Percentiles rank a stretch among this genome's conserved stretches.
Conservation (phyloP, 2,888 invertebrate genomes). For the Hermaeophaga mercurialis region DNA sequence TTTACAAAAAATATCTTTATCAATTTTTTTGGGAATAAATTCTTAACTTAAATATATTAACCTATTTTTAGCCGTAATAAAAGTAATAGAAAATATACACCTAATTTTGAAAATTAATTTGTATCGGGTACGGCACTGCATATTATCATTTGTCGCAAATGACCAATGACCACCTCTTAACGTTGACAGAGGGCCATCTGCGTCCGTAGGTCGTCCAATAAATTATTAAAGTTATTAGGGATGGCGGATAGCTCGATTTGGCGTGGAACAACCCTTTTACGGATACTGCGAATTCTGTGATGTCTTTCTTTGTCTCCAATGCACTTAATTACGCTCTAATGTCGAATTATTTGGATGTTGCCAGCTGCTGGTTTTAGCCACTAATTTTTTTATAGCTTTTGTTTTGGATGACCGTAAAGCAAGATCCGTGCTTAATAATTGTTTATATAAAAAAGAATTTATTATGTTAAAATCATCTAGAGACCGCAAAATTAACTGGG, state of each 20-base stretch:
- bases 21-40: too few relatives aligned
- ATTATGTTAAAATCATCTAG: too few relatives aligned
- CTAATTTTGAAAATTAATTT: too few relatives aligned
- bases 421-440: too few relatives aligned
- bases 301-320: slow-evolving; percentile 4
- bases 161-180: slow-evolving; percentile 50
- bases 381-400: not conserved
- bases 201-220: slow-evolving; percentile 45
- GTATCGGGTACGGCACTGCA: slow-evolving; percentile 34
- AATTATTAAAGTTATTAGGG: slow-evolving; percentile 42
- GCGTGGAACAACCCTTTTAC: slow-evolving; percentile 24
- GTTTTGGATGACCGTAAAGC: too few relatives aligned
- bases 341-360: not conserved
- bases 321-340: slow-evolving; percentile 9
- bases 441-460: too few relatives aligned
- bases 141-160: slow-evolving; percentile 48
- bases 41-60: too few relatives aligned
- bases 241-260: slow-evolving; percentile 31
- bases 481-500: too few relatives aligned
- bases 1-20: too few relatives aligned
- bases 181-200: slow-evolving; percentile 50
- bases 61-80: too few relatives aligned
- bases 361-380: slow-evolving; percentile 1
- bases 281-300: slow-evolving; percentile 9
- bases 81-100: too few relatives aligned